Percentiles rank a stretch among this genome's conserved stretches.
Evolutionary conservation across 2,797 vertebrate species (phyloP).

Genomic region (Falco columbarius): DNA sequence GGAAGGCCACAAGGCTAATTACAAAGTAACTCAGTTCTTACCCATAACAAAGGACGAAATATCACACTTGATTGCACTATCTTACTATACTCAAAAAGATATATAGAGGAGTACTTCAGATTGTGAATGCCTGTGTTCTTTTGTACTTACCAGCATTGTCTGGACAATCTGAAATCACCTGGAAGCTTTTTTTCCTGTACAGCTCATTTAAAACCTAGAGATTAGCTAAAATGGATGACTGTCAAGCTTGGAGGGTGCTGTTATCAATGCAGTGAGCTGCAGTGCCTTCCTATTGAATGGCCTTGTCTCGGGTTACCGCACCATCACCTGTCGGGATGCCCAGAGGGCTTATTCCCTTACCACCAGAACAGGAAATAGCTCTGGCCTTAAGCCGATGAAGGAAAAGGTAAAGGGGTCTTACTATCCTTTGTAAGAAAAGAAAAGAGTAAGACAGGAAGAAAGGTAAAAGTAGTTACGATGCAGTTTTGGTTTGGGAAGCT

Average conservation of each 20-base stretch:
- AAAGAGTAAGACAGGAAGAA: not conserved
- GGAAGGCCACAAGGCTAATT: not conserved
- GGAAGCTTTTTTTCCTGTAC: not conserved
- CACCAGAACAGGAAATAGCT: not conserved
- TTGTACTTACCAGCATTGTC: not conserved
- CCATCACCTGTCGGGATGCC: not conserved
- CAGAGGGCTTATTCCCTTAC: not conserved
- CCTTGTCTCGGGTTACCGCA: not conserved
- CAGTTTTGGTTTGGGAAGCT: not conserved
- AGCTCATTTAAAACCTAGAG: not conserved
- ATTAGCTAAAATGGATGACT: not conserved
- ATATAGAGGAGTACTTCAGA: not conserved
- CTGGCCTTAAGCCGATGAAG: not conserved
- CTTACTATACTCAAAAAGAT: not conserved
- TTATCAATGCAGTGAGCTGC: not conserved
- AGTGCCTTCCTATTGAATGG: not conserved
- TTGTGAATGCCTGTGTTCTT: not conserved
- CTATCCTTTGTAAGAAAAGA: not conserved
- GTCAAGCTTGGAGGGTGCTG: not conserved
- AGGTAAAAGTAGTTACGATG: not conserved
- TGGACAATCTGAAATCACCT: not conserved
- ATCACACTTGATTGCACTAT: not conserved
- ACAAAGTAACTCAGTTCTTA: not conserved
- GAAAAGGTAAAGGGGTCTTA: not conserved
- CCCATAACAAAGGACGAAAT: not conserved